Percentiles rank a stretch among this genome's conserved stretches.
Evolutionary conservation across 2,113 vertebrate species (phyloP).

Genomic region (Callipepla squamata): DNA sequence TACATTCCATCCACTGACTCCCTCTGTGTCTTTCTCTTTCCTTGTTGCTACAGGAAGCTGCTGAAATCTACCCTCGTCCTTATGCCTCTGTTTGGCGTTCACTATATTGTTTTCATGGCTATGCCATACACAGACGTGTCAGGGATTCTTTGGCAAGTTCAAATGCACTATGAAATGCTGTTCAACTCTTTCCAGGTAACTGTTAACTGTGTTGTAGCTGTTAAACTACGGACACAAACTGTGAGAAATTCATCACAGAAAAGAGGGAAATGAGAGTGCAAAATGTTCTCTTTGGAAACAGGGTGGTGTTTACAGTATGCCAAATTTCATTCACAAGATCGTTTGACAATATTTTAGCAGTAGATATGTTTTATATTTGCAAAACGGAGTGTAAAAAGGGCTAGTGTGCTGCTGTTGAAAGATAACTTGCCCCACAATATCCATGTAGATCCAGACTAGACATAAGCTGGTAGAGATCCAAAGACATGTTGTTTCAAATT

Average conservation of each 20-base stretch:
- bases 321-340: not conserved
- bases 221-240: accelerated
- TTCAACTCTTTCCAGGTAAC: slow-evolving; percentile 98
- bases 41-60: slow-evolving; percentile 83
- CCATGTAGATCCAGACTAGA: not conserved
- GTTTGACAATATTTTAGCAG: not conserved
- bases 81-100: slow-evolving; percentile 96
- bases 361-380: not conserved
- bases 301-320: not conserved
- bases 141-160: slow-evolving; percentile 94
- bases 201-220: not conserved
- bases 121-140: slow-evolving; percentile 97
- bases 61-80: slow-evolving; percentile 95
- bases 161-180: slow-evolving; percentile 99
- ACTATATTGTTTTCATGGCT: slow-evolving; percentile 97
- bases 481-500: not conserved
- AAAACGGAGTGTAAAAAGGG: not conserved
- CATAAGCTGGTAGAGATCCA: not conserved
- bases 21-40: not conserved
- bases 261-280: not conserved
- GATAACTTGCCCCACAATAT: not conserved
- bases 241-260: accelerated
- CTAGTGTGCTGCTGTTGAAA: not conserved
- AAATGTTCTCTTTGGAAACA: not conserved
- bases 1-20: not conserved